Conservation (phyloP, 2,113 vertebrate genomes). For the Bubo scandiacus region DNA sequence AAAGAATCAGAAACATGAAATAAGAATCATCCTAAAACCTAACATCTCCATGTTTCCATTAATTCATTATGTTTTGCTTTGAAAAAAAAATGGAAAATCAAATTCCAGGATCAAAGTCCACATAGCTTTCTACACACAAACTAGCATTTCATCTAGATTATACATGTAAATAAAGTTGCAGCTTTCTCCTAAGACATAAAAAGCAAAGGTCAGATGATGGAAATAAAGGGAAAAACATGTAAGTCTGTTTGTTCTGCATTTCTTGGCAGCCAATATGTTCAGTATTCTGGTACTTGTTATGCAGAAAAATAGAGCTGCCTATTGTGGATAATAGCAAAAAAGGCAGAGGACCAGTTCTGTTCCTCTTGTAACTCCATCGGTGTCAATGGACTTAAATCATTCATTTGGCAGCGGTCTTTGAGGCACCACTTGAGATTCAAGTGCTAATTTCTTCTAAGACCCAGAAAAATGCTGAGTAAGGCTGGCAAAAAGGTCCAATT, state of each 20-base stretch:
- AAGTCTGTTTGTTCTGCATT: constrained; percentile 55
- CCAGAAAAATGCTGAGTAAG: neutral
- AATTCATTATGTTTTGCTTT: constrained; percentile 26
- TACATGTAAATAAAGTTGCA: constrained; percentile 50
- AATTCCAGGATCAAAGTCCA: constrained; percentile 16
- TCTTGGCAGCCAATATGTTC: constrained; percentile 44
- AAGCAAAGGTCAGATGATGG: constrained; percentile 64
- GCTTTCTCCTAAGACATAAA: constrained; percentile 40
- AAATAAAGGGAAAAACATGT: constrained; percentile 56
- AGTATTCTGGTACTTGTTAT: constrained; percentile 60
- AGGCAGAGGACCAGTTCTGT: neutral
- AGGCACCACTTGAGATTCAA: neutral
- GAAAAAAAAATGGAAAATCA: constrained; percentile 4
- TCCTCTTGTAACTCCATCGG: neutral
- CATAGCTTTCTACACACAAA: constrained; percentile 29
- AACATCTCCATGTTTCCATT: constrained; percentile 26
- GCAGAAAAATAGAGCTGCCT: constrained; percentile 49
- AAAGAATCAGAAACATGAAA: constrained; percentile 49
- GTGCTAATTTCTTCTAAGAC: neutral
- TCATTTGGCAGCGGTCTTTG: neutral
- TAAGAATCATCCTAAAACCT: constrained; percentile 1
- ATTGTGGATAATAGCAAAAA: constrained; percentile 23
- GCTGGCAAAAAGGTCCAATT: neutral
- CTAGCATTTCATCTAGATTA: constrained; percentile 38
- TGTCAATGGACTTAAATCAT: neutral